phyloP scores from a whole-genome alignment of 2,113 vertebrate genomes.

The Glaucidium brasilianum region DNA sequence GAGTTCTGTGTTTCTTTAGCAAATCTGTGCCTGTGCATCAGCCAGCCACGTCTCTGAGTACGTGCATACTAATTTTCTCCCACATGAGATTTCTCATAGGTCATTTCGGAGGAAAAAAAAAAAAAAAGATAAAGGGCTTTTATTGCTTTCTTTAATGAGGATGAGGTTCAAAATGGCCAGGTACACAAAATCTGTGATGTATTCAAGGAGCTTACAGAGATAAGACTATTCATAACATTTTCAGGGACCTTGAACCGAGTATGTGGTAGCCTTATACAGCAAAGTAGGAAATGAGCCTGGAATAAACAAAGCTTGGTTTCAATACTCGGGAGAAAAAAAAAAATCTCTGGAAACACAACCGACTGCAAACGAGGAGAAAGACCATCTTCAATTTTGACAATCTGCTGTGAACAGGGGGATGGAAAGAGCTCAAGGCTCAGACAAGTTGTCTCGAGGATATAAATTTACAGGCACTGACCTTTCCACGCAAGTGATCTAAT shows the following conservation, averaged over 20 bases:
- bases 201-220: neutral
- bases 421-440: neutral
- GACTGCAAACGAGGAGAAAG: neutral
- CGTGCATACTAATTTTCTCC: neutral
- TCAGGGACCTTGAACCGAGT: neutral
- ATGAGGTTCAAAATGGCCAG: neutral
- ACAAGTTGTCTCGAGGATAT: neutral
- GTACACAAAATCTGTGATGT: neutral
- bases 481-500: neutral
- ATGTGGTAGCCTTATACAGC: neutral
- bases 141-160: neutral
- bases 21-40: neutral
- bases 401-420: neutral
- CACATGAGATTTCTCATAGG: neutral
- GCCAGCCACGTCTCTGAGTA: fast-evolving
- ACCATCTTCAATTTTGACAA: neutral
- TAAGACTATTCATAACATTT: neutral
- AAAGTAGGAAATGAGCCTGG: neutral
- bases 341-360: neutral
- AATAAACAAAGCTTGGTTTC: neutral
- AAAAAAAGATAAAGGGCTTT: neutral
- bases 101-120: neutral
- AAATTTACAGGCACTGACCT: neutral
- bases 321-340: neutral
- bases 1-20: neutral